Evolutionary conservation across 2,113 vertebrate genomes (phyloP).

Genomic region (Sinocyclocheilus maitianheensis): DNA sequence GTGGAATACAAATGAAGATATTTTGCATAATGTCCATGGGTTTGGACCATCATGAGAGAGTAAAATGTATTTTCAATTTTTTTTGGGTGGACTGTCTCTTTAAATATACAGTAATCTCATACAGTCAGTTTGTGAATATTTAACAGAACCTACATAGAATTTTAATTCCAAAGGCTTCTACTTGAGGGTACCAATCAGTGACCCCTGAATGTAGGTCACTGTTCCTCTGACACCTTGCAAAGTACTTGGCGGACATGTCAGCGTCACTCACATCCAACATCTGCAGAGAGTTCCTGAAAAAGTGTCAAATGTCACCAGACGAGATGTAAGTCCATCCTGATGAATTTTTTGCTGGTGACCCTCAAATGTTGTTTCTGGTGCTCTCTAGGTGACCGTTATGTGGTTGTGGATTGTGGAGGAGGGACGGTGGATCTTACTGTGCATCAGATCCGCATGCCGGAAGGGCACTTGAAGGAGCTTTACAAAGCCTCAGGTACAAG

Average conservation of each 20-base stretch:
- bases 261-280: constrained; percentile 3
- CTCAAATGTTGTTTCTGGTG: background rate
- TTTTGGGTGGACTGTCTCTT: background rate
- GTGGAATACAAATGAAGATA: background rate
- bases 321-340: background rate
- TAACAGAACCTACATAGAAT: background rate
- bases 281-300: constrained; percentile 7
- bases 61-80: background rate
- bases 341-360: background rate
- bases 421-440: constrained; percentile 97
- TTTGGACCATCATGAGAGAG: background rate
- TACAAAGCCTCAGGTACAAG: constrained; percentile 93
- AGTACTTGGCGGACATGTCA: background rate
- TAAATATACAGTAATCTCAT: background rate
- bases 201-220: constrained; percentile 39
- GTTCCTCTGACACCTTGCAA: background rate
- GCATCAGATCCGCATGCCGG: constrained; percentile 96
- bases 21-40: background rate
- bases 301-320: background rate
- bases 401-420: constrained; percentile 96
- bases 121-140: background rate
- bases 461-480: constrained; percentile 95
- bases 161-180: background rate
- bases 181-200: constrained; percentile 1
- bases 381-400: constrained; percentile 88